phyloP scores from a whole-genome alignment of 92 coral and sea anemone species.

The Porites cylindrica region DNA sequence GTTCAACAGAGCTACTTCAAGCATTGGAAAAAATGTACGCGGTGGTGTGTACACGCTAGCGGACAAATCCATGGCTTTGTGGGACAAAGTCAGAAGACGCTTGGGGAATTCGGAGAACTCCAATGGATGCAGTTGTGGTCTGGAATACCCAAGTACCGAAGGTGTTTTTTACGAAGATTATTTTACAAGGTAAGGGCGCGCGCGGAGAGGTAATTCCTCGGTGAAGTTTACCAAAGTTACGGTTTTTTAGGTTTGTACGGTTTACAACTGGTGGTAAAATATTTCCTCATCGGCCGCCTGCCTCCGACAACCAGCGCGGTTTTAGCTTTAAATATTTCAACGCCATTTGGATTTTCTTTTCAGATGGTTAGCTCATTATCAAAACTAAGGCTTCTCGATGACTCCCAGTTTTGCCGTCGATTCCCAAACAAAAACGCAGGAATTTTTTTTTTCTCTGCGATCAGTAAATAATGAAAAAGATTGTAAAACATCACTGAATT shows the following conservation, averaged over 20 bases:
- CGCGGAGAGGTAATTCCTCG: slow-evolving; percentile 31
- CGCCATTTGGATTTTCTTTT: slow-evolving; percentile 41
- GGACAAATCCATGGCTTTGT: slow-evolving; percentile 74
- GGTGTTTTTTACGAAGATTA: slow-evolving; percentile 93
- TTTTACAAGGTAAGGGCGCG: slow-evolving; percentile 78
- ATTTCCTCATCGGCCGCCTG: background rate
- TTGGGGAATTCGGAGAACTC: slow-evolving; percentile 77
- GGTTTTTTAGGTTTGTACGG: slow-evolving; percentile 51
- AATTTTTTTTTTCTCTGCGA: too few species aligned
- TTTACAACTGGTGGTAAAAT: slow-evolving; percentile 40
- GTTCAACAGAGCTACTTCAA: slow-evolving; percentile 48
- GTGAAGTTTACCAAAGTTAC: slow-evolving; percentile 46
- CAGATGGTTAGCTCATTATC: slow-evolving; percentile 15
- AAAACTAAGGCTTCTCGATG: background rate
- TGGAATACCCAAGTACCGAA: slow-evolving; percentile 72
- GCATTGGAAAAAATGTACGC: slow-evolving; percentile 43
- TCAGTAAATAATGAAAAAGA: background rate
- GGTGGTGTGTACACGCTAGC: slow-evolving; percentile 38
- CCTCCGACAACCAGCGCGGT: slow-evolving; percentile 34
- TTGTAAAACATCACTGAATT: background rate
- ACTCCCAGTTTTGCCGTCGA: background rate
- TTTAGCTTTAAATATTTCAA: slow-evolving; percentile 22
- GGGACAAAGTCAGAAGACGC: slow-evolving; percentile 88
- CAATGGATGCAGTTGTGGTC: slow-evolving; percentile 61
- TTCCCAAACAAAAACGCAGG: background rate